Evolutionary conservation across 2,113 vertebrate genomes (phyloP).

Genomic region (Percopsis transmontana): DNA sequence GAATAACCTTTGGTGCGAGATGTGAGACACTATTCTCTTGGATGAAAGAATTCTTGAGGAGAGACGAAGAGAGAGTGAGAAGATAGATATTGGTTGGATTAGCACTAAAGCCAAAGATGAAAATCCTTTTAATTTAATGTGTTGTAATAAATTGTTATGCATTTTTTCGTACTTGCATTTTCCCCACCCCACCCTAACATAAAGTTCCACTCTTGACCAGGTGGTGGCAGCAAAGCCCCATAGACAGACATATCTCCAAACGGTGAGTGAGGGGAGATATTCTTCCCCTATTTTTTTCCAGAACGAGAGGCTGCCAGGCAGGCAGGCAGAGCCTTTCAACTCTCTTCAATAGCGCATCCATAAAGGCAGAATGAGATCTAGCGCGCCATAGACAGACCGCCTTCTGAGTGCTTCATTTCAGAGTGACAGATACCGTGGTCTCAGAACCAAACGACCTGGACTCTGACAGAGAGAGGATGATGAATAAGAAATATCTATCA

Average conservation of each 20-base stretch:
- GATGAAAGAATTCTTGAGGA: conserved; percentile 10
- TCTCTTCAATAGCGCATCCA: conserved; percentile 67
- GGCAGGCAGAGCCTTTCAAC: conserved; percentile 65
- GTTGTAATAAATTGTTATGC: background rate
- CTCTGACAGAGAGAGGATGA: conserved; percentile 3
- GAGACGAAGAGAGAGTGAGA: conserved; percentile 11
- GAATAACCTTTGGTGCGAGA: background rate
- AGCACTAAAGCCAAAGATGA: conserved; percentile 13
- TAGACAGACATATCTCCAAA: conserved; percentile 28
- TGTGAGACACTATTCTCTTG: background rate
- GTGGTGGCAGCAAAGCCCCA: conserved; percentile 75
- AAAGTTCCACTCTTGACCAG: conserved; percentile 39
- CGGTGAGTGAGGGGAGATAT: conserved; percentile 42
- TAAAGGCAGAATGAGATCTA: conserved; percentile 52
- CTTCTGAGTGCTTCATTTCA: conserved; percentile 40
- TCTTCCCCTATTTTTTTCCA: conserved; percentile 29
- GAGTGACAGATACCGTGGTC: conserved; percentile 47
- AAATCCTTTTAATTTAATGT: no score
- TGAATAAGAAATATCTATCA: conserved; percentile 16
- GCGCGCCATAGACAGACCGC: conserved; percentile 41
- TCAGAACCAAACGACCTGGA: conserved; percentile 44
- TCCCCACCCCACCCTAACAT: background rate
- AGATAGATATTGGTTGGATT: conserved; percentile 34
- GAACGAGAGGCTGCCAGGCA: conserved; percentile 2
- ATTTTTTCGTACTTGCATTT: background rate